Evolutionary conservation across 1,140 invertebrate genomes (phyloP).

Genomic region (Aphis gossypii): DNA sequence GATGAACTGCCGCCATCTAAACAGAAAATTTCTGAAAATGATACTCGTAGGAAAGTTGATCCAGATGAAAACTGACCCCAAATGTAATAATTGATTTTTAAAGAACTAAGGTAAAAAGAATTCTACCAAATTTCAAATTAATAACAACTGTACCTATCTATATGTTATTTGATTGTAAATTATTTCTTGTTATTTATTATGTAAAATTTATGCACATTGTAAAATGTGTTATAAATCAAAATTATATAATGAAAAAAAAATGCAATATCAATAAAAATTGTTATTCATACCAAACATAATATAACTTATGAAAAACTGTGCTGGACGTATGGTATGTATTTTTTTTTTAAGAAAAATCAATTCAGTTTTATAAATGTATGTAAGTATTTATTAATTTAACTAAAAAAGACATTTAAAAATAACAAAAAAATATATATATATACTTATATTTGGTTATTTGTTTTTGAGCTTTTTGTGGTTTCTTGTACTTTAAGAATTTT

Average conservation of each 20-base stretch:
- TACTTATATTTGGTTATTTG: not conserved
- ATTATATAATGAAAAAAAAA: slow-evolving; percentile 25
- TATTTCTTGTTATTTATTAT: slow-evolving; percentile 55
- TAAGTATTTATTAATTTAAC: not conserved
- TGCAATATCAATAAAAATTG: not conserved
- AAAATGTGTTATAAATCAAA: slow-evolving; percentile 42
- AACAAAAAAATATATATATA: too few species aligned
- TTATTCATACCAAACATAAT: slow-evolving; percentile 17
- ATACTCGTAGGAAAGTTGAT: slow-evolving; percentile 57
- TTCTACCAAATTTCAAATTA: slow-evolving; percentile 17
- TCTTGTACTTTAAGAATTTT: not conserved
- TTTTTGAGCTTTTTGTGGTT: not conserved
- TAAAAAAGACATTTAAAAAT: not conserved
- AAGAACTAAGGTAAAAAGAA: slow-evolving; percentile 5
- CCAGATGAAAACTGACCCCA: slow-evolving; percentile 53
- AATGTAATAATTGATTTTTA: not conserved
- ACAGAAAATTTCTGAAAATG: slow-evolving; percentile 56
- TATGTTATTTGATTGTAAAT: slow-evolving; percentile 51
- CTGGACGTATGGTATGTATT: not conserved
- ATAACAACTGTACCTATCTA: slow-evolving; percentile 4
- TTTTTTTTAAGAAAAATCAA: not conserved
- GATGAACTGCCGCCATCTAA: slow-evolving; percentile 51
- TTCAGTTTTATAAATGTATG: not conserved
- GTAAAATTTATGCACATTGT: slow-evolving; percentile 41
- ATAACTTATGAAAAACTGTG: not conserved